Evolutionary conservation across 2,797 vertebrate genomes (phyloP), one percentile per base, ranked within the genome.

Genomic region (Jordanella pulchra): DNA sequence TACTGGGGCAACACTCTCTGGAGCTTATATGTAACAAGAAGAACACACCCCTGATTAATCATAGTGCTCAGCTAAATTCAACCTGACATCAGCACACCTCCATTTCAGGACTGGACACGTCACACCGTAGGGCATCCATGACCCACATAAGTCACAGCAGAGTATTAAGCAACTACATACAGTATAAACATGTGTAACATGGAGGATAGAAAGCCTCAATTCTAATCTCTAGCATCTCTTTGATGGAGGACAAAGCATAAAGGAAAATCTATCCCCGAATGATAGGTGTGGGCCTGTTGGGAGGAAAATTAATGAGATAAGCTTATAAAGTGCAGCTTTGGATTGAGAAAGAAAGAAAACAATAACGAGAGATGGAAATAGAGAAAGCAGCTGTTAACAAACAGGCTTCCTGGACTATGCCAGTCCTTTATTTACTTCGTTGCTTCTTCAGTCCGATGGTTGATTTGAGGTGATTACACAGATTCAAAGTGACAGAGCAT

Each of bases 51-150:
- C 75, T 66, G 63, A 76, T 85, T 87, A 84, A 89, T 89, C 82
- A 82, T 58, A 63, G 32, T 60, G 70, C 60, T 75, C 56, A 61
- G 75, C 76, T 89, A 82, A 88, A 89, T 83, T 75, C 73, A 79
- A 87, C 70, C 84, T 81, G 87, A 93, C 89, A 89, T 89, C 61
- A 73, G 79, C 81, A 82, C 89, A 92, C 91, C 91, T 90, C 81
- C 74, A 67, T 79, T 85, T 84, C 88, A 80, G 81, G 79, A 83
- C 86, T 5, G 83, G 83, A 82, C 89, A 82, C 12, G 78, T 77
- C 30, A 60, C 70, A 86, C 91, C 77, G 77, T 69, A 78, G 93
- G 91, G 91, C 87, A 88, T 78, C 55, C 5, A 65, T 90, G 91
- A 91, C 91, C 91, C 89, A 92, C 84, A 91, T 92, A 84, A 87